Conservation (phyloP, 2,797 vertebrate genomes). For the Thalassophryne amazonica region DNA sequence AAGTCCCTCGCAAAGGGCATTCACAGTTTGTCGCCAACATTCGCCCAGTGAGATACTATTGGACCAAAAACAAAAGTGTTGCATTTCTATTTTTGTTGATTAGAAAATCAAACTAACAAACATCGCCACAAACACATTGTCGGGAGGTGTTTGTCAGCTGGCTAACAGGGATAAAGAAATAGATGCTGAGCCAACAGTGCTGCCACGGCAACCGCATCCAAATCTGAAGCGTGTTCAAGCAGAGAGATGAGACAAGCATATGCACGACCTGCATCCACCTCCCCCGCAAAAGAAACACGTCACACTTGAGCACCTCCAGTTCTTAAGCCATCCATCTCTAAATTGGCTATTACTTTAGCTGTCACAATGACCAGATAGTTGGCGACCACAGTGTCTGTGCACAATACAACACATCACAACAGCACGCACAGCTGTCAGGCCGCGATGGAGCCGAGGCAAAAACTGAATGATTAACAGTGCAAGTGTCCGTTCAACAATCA, state of each 20-base stretch:
- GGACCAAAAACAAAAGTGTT: no score
- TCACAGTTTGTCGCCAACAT: no score
- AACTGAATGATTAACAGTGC: no score
- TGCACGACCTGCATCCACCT: no score
- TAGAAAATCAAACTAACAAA: slow-evolving; percentile 54
- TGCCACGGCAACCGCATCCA: slow-evolving; percentile 70
- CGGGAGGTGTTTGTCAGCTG: slow-evolving; percentile 34
- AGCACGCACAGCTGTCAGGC: no score
- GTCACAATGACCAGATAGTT: slow-evolving; percentile 54
- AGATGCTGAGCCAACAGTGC: slow-evolving; percentile 53
- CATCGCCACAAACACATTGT: slow-evolving; percentile 48
- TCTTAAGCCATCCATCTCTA: slow-evolving; percentile 51
- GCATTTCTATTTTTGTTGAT: no score
- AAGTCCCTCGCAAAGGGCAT: no score
- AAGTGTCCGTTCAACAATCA: no score
- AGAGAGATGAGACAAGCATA: slow-evolving; percentile 16
- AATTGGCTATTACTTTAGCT: slow-evolving; percentile 57
- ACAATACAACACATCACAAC: no score
- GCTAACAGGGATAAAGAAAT: slow-evolving; percentile 46
- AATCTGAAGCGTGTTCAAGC: slow-evolving; percentile 36
- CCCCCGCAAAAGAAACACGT: slow-evolving; percentile 6
- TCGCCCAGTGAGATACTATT: no score
- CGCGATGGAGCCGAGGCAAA: no score
- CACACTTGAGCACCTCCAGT: slow-evolving; percentile 39
- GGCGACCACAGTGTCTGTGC: no score